Evolutionary conservation across 2,113 vertebrate genomes (phyloP), one percentile per base, ranked within the genome.

Genomic region (Laterallus jamaicensis): DNA sequence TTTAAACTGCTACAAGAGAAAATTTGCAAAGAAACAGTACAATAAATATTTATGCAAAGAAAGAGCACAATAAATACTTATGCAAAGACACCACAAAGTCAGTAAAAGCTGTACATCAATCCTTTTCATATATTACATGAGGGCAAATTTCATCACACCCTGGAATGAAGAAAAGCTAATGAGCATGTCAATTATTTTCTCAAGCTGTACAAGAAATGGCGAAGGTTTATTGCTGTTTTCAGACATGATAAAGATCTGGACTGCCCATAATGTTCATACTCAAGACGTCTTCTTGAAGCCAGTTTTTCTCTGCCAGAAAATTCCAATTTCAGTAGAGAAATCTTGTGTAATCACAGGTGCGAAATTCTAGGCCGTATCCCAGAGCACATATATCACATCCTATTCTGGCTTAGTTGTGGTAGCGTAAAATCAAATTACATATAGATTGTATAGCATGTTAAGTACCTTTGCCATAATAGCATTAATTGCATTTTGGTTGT

Each of bases 111-210:
- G 2, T 29, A n/a, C 37, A 55, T 47, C 21, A 40, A 29, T 22
- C 50, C 20, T 90, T 84, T 91, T 81, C n/a, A 44, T 54, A 55
- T 10, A 37, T 29, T 32, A 68, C 40, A 21, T 64, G 78, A 85
- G 11, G 10, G 59, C 69, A 83, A 82, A 90, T 95, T 96, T 82
- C 75, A 93, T 86, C 26, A 81, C 58, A 11, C 96, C 55, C 71
- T 86, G 35, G 14, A 66, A 64, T 35, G 35, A 47, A 69, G 44
- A 42, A 94, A 95, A 96, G 55, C 25, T 96, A 97, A 96, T 94
- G 85, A 97, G 69, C 26, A 49, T 17, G 21, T 15, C 93, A 97
- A 93, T 97, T 96, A 96, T 93, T 96, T 89, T 82, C 78, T 91
- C 68, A 35, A 69, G 35, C 62, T 90, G 10, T 25, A 44, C 21